These are phyloP conservation scores for Nymphalis urticae DNA, from an alignment of 2,888 invertebrate genomes.

Conservation along the genomic window DNA sequence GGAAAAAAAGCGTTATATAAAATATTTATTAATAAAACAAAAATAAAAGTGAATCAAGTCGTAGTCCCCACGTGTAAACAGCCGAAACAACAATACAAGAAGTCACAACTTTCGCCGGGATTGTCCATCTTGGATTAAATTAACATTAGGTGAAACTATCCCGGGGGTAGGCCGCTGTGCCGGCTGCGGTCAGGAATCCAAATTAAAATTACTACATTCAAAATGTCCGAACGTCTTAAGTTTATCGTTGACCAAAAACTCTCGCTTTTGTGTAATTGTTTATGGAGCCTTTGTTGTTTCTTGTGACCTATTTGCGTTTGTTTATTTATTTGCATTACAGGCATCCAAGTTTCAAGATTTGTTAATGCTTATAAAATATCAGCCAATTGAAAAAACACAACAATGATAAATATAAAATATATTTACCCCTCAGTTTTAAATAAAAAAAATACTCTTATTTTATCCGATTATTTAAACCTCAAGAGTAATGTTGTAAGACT, in stretches of 20 bases:
- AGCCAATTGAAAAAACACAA: no score
- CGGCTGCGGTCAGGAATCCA: constrained; percentile 69
- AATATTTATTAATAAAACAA: background rate
- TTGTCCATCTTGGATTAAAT: constrained; percentile 78
- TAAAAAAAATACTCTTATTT: no score
- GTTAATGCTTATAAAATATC: no score
- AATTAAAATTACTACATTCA: constrained; percentile 80
- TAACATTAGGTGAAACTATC: constrained; percentile 78
- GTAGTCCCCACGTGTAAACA: constrained; percentile 46
- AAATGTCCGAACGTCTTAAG: constrained; percentile 65
- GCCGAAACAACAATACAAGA: constrained; percentile 59
- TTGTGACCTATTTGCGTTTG: background rate
- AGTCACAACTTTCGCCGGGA: constrained; percentile 70
- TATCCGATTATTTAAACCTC: no score
- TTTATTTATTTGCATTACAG: background rate
- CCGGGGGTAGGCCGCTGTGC: constrained; percentile 58
- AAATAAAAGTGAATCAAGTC: background rate
- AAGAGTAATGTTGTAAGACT: no score
- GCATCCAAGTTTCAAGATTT: no score
- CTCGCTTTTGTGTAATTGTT: constrained; percentile 34
- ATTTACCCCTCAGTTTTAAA: no score
- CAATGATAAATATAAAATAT: no score
- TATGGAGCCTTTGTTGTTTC: constrained; percentile 5
- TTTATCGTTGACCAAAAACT: constrained; percentile 64
- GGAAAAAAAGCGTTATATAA: no score